Evolutionary conservation across 1,140 invertebrate genomes (phyloP).

Genomic region (Babylonia areolata): DNA sequence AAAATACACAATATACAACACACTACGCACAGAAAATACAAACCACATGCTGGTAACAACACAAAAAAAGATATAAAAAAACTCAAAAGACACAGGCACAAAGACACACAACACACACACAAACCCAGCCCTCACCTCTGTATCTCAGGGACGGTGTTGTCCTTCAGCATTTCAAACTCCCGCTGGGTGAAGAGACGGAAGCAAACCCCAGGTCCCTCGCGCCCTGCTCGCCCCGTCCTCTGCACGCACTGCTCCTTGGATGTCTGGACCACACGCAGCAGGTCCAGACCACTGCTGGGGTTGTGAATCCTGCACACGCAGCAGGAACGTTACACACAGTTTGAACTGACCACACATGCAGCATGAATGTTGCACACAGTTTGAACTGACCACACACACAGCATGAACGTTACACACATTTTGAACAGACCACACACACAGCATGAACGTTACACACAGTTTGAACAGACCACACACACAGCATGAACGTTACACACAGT

Average conservation of each 20-base stretch:
- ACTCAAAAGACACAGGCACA: neutral
- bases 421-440: too few species aligned
- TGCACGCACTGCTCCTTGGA: conserved; percentile 96
- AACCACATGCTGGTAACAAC: too few species aligned
- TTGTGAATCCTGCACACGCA: conserved; percentile 81
- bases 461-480: too few species aligned
- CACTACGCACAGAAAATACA: neutral
- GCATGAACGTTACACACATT: too few species aligned
- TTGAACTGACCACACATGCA: too few species aligned
- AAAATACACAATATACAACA: too few species aligned
- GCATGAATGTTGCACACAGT: too few species aligned
- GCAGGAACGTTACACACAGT: too few species aligned
- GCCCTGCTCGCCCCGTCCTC: conserved; percentile 89
- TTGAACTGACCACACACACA: too few species aligned
- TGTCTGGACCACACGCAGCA: conserved; percentile 88
- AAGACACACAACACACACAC: neutral
- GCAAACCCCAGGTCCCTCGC: conserved; percentile 88
- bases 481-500: too few species aligned
- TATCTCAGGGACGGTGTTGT: conserved; percentile 91
- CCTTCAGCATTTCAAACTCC: conserved; percentile 84
- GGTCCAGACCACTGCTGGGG: conserved; percentile 88
- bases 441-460: too few species aligned
- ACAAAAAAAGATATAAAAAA: conserved; percentile 15
- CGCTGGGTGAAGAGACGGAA: conserved; percentile 87
- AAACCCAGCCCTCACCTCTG: conserved; percentile 73